These are phyloP conservation scores for Choloepus hoffmanni DNA, from an alignment of 2,113 vertebrate species.

Conservation along the genomic window DNA sequence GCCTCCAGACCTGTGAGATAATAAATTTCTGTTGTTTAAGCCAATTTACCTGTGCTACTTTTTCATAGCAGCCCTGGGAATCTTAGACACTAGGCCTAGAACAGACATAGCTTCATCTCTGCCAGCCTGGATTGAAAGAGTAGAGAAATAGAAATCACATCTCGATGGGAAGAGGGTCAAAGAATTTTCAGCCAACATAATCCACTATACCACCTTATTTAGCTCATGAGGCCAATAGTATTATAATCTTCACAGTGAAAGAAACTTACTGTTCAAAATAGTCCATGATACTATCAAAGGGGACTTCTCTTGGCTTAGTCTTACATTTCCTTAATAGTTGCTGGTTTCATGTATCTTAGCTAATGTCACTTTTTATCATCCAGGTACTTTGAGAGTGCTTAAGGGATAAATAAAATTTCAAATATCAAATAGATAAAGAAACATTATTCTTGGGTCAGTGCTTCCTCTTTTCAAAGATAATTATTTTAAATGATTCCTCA, in stretches of 20 bases:
- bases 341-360: not conserved
- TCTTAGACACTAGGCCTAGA: no score
- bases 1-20: no score
- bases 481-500: not conserved
- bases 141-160: not conserved
- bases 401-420: not conserved
- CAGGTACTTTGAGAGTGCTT: not conserved
- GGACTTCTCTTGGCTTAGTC: not conserved
- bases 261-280: not conserved
- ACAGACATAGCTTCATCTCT: not conserved
- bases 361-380: not conserved
- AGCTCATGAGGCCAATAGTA: not conserved
- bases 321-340: not conserved
- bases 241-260: not conserved
- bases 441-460: not conserved
- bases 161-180: not conserved
- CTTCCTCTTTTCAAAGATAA: not conserved
- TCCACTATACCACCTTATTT: not conserved
- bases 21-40: no score
- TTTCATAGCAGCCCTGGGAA: no score
- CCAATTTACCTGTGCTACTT: no score
- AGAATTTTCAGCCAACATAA: not conserved
- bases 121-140: no score
- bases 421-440: not conserved
- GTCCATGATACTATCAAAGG: not conserved